These are phyloP conservation scores for Elaphurus davidianus DNA, from an alignment of 2,113 vertebrate genomes.

Conservation along the genomic window DNA sequence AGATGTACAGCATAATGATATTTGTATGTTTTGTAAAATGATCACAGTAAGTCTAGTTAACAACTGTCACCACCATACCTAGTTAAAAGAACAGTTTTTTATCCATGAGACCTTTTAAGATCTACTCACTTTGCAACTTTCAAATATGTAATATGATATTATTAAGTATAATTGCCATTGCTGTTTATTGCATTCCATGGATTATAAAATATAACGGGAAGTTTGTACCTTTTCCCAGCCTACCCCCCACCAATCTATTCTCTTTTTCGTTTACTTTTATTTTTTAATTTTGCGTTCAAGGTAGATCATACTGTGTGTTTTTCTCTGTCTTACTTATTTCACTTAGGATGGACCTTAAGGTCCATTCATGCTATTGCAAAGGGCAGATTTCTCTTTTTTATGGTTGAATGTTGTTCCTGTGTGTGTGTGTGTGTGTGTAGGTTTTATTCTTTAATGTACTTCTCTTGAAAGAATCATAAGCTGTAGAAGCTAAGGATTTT, in stretches of 20 bases:
- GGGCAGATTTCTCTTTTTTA: background rate
- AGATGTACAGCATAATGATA: background rate
- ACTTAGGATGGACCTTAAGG: background rate
- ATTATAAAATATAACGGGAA: background rate
- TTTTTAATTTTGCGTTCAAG: background rate
- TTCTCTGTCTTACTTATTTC: background rate
- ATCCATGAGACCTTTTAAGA: background rate
- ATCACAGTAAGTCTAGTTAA: background rate
- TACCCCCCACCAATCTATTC: background rate
- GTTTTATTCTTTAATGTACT: background rate
- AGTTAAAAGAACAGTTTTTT: background rate
- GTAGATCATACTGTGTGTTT: background rate
- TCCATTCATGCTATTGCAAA: background rate
- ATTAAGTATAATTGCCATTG: background rate
- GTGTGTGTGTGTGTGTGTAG: background rate
- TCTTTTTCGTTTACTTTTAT: background rate
- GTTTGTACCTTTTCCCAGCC: background rate
- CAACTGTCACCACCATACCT: background rate
- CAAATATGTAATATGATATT: background rate
- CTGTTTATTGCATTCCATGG: background rate
- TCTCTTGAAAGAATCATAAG: background rate
- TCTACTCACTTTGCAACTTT: background rate
- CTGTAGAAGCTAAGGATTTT: background rate
- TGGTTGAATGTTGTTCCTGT: background rate
- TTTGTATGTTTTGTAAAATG: background rate